Evolutionary conservation across 2,797 vertebrate genomes (phyloP), one percentile per base, ranked within the genome.

Genomic region (Sebastes wilsoni): DNA sequence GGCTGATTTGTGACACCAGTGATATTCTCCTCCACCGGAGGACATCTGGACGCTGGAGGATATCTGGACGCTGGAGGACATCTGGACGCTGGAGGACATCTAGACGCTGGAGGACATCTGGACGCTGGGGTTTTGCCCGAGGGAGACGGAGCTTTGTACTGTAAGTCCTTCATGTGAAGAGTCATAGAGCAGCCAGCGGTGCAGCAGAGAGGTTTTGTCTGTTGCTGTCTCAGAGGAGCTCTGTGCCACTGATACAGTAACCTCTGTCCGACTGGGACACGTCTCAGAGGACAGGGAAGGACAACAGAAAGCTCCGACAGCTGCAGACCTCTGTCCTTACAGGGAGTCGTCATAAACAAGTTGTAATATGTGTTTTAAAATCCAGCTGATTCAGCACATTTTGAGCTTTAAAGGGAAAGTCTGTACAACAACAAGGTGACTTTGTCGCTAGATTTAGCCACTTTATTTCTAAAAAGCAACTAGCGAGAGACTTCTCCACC

Each of bases 111-210:
- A 32, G 32, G 32, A 32, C 32, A 32, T 32, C 8, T 32, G 32
- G 32, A 32, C 32, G 32, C 32, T 32, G 25, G 8, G 25, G 55
- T 62, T 67, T 54, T 28, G 79, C 88, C 85, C 71, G 66, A 22
- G 55, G 80, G 87, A 82, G 82, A 36, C 34, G 34, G 10, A 36
- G 34, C 75, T 81, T 78, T 81, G 77, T 73, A 84, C 83, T 77
- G n/a, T 22, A 72, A 89, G 81, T 85, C 87, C 84, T 90, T 86
- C 80, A 84, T 78, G 61, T 77, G 78, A 84, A 72, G 52, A 87
- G 75, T 83, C 83, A 79, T 42, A 52, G 67, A 79, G 61, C 38
- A 11, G 34, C 34, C 34, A 11, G 34, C 11, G 34, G 11, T 36
- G 34, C 34, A 36, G 34, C 34, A 36, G 34, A 36, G 34, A 36